Conservation (phyloP, 2,888 invertebrate genomes). For the Scaptomyza cyrtandrae region DNA sequence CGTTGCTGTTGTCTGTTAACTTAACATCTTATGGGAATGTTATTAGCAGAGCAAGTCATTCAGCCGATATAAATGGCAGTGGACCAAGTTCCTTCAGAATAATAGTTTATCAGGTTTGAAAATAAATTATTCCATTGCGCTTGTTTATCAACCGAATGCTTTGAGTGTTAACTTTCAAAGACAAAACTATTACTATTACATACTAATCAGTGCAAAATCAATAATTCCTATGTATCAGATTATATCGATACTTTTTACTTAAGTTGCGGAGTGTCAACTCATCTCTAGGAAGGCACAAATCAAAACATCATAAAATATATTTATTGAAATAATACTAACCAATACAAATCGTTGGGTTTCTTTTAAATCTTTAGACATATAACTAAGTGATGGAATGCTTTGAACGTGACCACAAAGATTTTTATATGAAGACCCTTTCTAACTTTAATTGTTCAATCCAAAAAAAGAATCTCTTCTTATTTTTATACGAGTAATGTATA, state of each 20-base stretch:
- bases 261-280: not conserved
- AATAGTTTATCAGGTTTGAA: not conserved
- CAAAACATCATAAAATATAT: too few species aligned
- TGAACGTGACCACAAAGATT: not conserved
- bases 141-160: not conserved
- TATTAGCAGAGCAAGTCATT: slow-evolving; percentile 19
- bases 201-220: not conserved
- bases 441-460: not conserved
- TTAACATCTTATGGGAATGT: slow-evolving; percentile 20
- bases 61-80: not conserved
- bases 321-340: not conserved
- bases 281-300: too few species aligned
- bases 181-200: not conserved
- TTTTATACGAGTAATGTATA: slow-evolving; percentile 46
- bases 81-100: not conserved
- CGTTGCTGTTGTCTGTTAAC: slow-evolving; percentile 31
- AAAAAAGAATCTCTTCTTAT: slow-evolving; percentile 17
- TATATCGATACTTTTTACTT: slow-evolving; percentile 4
- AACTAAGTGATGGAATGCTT: not conserved
- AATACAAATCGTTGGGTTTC: not conserved
- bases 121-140: not conserved
- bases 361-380: not conserved
- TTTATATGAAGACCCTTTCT: not conserved
- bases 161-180: not conserved
- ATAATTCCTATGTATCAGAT: not conserved